These are phyloP conservation scores for Nasonia longicornis DNA, from an alignment of 1,140 invertebrate species.

Conservation along the genomic window DNA sequence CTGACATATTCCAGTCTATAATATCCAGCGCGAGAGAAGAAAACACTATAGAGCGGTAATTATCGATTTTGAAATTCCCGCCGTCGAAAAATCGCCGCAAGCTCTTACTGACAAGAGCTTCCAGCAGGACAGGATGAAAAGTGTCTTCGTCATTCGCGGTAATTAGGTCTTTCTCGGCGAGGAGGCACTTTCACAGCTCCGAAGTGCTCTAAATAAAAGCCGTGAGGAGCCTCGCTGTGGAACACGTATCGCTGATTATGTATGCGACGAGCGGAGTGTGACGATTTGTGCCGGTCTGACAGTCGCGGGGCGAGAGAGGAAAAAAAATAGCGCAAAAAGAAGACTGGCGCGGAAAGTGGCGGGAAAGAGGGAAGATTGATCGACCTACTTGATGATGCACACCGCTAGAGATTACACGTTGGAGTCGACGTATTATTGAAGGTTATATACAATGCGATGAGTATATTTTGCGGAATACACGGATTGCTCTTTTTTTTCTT, in stretches of 20 bases:
- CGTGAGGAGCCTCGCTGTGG: background rate
- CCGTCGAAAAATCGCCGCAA: too few relatives aligned
- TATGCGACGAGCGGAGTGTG: conserved; percentile 12
- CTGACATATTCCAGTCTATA: too few relatives aligned
- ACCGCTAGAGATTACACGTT: background rate
- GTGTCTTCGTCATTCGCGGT: background rate
- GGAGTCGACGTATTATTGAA: conserved; percentile 9
- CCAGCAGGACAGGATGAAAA: background rate
- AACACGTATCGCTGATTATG: conserved; percentile 38
- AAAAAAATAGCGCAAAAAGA: conserved; percentile 3
- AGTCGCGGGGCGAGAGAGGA: background rate
- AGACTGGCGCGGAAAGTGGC: conserved; percentile 7
- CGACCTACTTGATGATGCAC: conserved; percentile 33
- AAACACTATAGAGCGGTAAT: too few relatives aligned
- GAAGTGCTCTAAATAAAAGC: conserved; percentile 33
- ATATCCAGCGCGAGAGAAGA: too few relatives aligned
- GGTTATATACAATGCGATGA: conserved; percentile 18
- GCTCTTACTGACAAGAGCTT: too few relatives aligned
- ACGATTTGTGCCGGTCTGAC: conserved; percentile 30
- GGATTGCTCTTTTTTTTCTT: too few relatives aligned
- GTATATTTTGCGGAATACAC: background rate
- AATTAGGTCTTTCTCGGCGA: conserved; percentile 2
- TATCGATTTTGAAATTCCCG: too few relatives aligned
- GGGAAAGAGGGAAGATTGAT: conserved; percentile 21
- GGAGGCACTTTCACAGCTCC: background rate